A percentile compares a stretch with the other conserved stretches of the same genome.
These are phyloP conservation scores for Gyrodactylus bullatarudis DNA, from an alignment of 1,140 invertebrate genomes.

Conservation along the genomic window DNA sequence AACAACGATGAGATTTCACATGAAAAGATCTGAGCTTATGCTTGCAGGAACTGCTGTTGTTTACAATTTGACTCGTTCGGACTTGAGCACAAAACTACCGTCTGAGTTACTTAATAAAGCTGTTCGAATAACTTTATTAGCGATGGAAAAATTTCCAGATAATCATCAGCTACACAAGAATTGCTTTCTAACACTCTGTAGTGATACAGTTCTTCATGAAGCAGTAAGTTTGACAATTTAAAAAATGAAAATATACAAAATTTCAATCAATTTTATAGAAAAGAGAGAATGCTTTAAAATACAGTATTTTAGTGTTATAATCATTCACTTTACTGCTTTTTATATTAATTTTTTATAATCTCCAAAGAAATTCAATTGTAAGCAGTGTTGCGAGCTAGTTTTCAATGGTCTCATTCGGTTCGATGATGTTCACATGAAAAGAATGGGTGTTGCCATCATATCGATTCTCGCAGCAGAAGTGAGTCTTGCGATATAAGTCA, in stretches of 20 bases:
- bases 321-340: too few species aligned
- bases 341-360: too few species aligned
- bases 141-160: background rate
- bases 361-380: background rate
- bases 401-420: background rate
- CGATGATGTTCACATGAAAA: conserved; percentile 2
- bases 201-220: background rate
- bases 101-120: background rate
- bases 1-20: background rate
- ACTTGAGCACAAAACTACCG: background rate
- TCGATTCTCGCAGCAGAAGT: conserved; percentile 3
- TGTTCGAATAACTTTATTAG: background rate
- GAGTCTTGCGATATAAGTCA: background rate
- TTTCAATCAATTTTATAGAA: too few species aligned
- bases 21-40: background rate
- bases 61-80: background rate
- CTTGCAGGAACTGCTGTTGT: background rate
- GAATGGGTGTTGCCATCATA: background rate
- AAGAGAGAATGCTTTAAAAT: too few species aligned
- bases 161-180: background rate
- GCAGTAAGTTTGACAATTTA: too few species aligned
- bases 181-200: background rate
- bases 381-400: background rate
- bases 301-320: too few species aligned
- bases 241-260: too few species aligned